Evolutionary conservation across 2,113 vertebrate species (phyloP), one percentile per base, ranked within the genome.

Genomic region (Clarias batrachus): DNA sequence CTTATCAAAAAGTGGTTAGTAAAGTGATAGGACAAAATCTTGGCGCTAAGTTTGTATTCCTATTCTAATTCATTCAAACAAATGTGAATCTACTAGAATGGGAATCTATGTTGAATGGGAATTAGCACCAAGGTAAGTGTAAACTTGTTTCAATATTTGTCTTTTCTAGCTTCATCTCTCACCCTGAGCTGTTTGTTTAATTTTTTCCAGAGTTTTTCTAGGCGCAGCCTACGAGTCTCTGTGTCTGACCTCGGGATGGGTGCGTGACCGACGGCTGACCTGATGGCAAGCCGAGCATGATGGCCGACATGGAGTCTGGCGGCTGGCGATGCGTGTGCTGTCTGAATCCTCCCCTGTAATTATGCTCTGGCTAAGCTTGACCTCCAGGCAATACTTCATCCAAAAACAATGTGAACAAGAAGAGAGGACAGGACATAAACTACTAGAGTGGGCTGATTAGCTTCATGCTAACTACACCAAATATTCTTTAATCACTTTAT

Each of bases 321-420:
- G 77, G 63, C 62, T 68, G 84, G 60, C 48, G 73, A 54, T 66
- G 73, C 73, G 73, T 79, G 84, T 66, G 84, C 76, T 68, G 48
- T 85, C 84, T 79, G 84, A 85, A 68, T 30, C 41, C 84, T 85
- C 48, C 84, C 62, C 84, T 85, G 63, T 80, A 66, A 85, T 85
- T 80, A 85, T 8, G 23, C 30, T 1, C 83, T 85, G 83, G 60
- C 60, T 66, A 56, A 66, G 41, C 60, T 16, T 78, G 74, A 78
- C 60, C 84, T 85, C 33, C 60, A 85, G 21, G 48, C 23, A 66
- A 66, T 52, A 84, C 82, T 74, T 85, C 74, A 66, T 65, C 74
- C 62, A 85, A 79, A 79, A 85, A 27, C 83, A 57, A 83, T 71
- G 48, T n/a, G 37, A 62, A 63, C 13, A 6, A 70, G 41, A 52